phyloP scores from a whole-genome alignment of 2,797 vertebrate species.

The Spondyliosoma cantharus region DNA sequence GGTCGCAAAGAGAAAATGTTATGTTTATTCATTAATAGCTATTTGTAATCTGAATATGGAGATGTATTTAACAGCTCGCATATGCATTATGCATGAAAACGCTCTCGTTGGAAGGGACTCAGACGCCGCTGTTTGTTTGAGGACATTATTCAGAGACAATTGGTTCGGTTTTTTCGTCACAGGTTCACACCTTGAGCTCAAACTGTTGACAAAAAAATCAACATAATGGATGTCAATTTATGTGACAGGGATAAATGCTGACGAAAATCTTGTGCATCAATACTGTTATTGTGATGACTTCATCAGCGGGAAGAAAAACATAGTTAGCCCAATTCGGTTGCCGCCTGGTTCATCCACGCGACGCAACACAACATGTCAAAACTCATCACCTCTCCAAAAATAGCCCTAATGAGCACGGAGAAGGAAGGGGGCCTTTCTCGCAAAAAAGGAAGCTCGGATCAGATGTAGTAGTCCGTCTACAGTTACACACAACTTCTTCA shows the following conservation, averaged over 20 bases:
- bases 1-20: conserved; percentile 39
- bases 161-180: conserved; percentile 37
- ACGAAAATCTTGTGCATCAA: conserved; percentile 14
- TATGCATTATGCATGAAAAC: conserved; percentile 63
- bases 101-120: conserved; percentile 32
- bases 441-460: conserved; percentile 48
- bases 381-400: conserved; percentile 66
- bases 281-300: conserved; percentile 10
- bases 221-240: not conserved
- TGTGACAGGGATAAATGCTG: no score
- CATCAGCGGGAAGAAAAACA: conserved; percentile 46
- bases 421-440: conserved; percentile 26
- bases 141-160: conserved; percentile 41
- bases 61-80: conserved; percentile 54
- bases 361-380: conserved; percentile 60
- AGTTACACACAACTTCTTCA: conserved; percentile 42
- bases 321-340: conserved; percentile 50
- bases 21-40: conserved; percentile 58
- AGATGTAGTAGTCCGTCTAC: conserved; percentile 42
- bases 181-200: conserved; percentile 25
- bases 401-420: conserved; percentile 64
- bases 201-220: conserved; percentile 16
- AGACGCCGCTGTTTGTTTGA: conserved; percentile 38
- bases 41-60: conserved; percentile 60
- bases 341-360: conserved; percentile 50